Percentiles rank a stretch among this genome's conserved stretches.
These are phyloP conservation scores for Hylomyscus alleni DNA, from an alignment of 2,797 vertebrate species.

Conservation along the genomic window DNA sequence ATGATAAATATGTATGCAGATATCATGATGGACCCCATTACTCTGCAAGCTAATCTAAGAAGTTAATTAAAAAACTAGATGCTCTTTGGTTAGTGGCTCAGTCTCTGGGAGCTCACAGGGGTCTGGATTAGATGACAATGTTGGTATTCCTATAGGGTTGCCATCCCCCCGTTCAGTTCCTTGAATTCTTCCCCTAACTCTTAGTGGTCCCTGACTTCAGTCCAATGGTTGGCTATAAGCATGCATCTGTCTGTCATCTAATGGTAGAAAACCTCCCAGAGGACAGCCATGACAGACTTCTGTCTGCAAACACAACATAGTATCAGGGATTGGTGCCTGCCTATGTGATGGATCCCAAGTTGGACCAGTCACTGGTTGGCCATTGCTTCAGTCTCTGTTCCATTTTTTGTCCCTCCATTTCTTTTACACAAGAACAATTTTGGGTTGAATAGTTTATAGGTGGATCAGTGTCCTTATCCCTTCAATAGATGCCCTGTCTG, in stretches of 20 bases:
- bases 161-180: neutral
- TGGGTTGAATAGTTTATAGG: neutral
- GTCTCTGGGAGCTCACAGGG: neutral
- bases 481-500: neutral
- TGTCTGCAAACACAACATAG: neutral
- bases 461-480: neutral
- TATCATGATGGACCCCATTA: neutral
- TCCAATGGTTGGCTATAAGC: neutral
- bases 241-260: neutral
- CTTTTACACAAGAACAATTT: neutral
- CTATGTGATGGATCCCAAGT: neutral
- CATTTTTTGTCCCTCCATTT: neutral
- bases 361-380: neutral
- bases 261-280: neutral
- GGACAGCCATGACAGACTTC: neutral
- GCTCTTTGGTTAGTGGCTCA: neutral
- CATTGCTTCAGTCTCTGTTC: neutral
- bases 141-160: neutral
- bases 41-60: neutral
- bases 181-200: neutral
- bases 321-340: neutral
- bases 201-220: neutral
- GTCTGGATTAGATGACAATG: neutral
- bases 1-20: neutral
- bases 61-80: neutral